Percentiles rank a stretch among this genome's conserved stretches.
Conservation (phyloP, 2,888 invertebrate species). For the Drosophila nr. medialis region DNA sequence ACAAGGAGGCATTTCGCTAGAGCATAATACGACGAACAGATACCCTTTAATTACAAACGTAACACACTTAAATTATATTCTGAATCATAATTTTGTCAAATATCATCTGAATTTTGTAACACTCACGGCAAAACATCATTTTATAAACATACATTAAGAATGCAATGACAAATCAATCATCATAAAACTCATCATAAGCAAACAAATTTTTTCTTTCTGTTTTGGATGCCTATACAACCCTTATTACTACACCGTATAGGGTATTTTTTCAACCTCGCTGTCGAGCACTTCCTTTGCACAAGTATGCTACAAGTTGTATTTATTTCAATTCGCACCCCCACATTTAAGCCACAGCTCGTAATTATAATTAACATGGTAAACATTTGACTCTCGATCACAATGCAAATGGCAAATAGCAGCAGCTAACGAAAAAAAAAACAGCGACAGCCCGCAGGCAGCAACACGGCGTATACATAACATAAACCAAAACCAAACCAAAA, state of each 20-base stretch:
- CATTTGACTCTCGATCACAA: slow-evolving; percentile 52
- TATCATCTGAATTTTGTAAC: neutral
- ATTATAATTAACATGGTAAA: slow-evolving; percentile 67
- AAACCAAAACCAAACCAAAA: slow-evolving; percentile 16
- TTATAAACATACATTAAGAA: neutral
- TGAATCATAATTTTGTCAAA: neutral
- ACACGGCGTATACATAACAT: slow-evolving; percentile 40
- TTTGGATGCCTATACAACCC: neutral
- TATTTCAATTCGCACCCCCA: slow-evolving; percentile 22
- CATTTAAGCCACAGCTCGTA: slow-evolving; percentile 31
- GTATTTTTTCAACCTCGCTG: neutral
- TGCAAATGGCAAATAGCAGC: slow-evolving; percentile 19
- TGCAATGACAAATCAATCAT: neutral
- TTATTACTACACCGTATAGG: neutral
- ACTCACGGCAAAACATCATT: neutral
- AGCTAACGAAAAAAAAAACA: slow-evolving; percentile 16
- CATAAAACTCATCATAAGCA: neutral
- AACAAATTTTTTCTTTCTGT: neutral
- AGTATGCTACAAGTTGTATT: slow-evolving; percentile 10
- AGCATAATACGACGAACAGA: neutral
- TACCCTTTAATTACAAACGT: neutral
- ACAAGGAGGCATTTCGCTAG: neutral
- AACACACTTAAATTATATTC: neutral
- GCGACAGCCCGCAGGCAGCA: slow-evolving; percentile 32
- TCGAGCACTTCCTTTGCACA: neutral